These are phyloP conservation scores for Drosophila kambysellisi DNA, from an alignment of 2,888 invertebrate species.

Conservation along the genomic window DNA sequence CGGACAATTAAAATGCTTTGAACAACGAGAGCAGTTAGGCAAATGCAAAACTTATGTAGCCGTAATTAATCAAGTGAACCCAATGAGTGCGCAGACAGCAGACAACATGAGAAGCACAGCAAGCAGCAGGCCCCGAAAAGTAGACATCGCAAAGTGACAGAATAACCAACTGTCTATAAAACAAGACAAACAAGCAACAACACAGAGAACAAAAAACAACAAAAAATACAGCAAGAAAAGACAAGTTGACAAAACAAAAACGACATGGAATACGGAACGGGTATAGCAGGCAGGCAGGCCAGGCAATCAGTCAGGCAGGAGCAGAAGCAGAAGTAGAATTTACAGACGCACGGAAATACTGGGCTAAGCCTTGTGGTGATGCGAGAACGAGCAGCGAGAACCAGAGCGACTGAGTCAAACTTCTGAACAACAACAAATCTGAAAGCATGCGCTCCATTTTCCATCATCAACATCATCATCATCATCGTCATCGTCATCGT, in stretches of 20 bases:
- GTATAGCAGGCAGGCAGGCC: constrained; percentile 18
- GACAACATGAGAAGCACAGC: constrained; percentile 2
- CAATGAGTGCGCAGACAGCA: constrained; percentile 36
- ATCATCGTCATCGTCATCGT: constrained; percentile 30
- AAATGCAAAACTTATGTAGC: constrained; percentile 52
- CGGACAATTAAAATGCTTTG: constrained; percentile 47
- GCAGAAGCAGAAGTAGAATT: constrained; percentile 7
- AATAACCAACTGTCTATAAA: constrained; percentile 56
- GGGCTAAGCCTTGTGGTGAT: constrained; percentile 50
- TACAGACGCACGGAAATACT: constrained; percentile 59
- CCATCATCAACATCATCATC: constrained; percentile 32
- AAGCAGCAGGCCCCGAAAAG: constrained; percentile 22
- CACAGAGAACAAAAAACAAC: neutral
- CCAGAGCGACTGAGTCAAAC: constrained; percentile 16
- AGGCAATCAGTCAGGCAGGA: constrained; percentile 25
- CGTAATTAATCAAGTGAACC: constrained; percentile 59
- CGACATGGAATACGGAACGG: constrained; percentile 30
- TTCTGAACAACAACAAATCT: constrained; percentile 50
- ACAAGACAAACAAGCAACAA: constrained; percentile 47
- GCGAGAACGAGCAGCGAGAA: constrained; percentile 19
- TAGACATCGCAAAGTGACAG: constrained; percentile 43
- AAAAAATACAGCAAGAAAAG: constrained; percentile 22
- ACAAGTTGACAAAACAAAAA: constrained; percentile 55
- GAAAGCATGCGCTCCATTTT: constrained; percentile 61
- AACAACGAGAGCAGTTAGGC: constrained; percentile 40